Evolutionary conservation across 2,113 vertebrate species (phyloP), one percentile per base, ranked within the genome.

Genomic region (Gallinago jamesoni): DNA sequence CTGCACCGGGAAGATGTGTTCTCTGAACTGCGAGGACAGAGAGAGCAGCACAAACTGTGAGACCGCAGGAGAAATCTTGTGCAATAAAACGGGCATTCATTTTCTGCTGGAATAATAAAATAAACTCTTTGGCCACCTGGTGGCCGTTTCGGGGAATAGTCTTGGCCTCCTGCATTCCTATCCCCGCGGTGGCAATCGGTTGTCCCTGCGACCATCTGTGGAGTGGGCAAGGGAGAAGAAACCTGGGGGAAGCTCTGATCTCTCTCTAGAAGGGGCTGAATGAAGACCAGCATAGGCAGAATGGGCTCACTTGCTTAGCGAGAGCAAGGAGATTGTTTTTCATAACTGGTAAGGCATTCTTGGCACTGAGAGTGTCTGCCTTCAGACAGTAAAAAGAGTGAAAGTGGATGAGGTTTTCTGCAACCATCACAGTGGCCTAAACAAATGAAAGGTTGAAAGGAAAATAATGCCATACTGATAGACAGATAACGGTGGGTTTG

Each of bases 41-140:
- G 94, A 69, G 91, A 98, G 73, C 97, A 98, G 73, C 97, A 98
- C 84, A 95, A 96, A 95, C 87, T 97, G 99, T 99, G 98, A 94
- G 96, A 28, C 33, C 13, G 2, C 7, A 3, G 17, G 69, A 66
- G 48, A 50, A 59, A 57, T 85, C 57, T 39, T 3, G 0, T 48
- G 69, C n/a, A 3, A 6, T 64, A n/a, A 48, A 72, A 21, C 6
- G 0, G 27, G 24, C 43, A 2, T 67, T 55, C 5, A 1, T 41
- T 76, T 82, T 72, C 63, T 59, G 30, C 41, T 41, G 50, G 31
- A n/a, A 13, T 77, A 52, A 20, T 37, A 59, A 80, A 50, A 88
- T 19, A 85, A 84, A 33, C n/a, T 25, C 43, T 55, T 63, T 68
- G 79, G 94, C 93, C 96, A 85, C 57, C 89, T 97, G 81, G 48